These are phyloP conservation scores for Synanthedon formicaeformis DNA, from an alignment of 2,888 invertebrate species.

Conservation along the genomic window DNA sequence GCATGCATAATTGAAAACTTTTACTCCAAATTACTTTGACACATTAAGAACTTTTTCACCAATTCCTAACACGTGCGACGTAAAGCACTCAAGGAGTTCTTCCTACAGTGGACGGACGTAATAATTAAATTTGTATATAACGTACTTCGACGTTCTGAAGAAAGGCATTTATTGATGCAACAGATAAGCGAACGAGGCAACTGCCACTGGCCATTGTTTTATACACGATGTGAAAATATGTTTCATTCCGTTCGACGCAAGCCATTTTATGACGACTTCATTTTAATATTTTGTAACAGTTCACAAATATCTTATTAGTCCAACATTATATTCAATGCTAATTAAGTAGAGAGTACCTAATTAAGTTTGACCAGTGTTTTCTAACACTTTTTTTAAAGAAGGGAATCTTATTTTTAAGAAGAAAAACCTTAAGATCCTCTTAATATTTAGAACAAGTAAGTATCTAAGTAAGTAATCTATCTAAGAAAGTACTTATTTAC, in stretches of 20 bases:
- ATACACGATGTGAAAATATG: slow-evolving; percentile 51
- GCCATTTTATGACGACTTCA: too few species aligned
- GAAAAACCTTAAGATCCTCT: too few species aligned
- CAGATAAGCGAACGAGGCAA: slow-evolving; percentile 50
- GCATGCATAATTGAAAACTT: slow-evolving; percentile 24
- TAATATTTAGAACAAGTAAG: too few species aligned
- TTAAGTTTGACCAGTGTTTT: too few species aligned
- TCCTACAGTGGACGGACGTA: slow-evolving; percentile 24
- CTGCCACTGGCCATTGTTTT: slow-evolving; percentile 64
- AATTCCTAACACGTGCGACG: not conserved
- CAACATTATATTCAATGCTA: too few species aligned
- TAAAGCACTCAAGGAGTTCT: slow-evolving; percentile 5
- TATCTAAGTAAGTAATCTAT: too few species aligned
- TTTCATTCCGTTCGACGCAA: slow-evolving; percentile 11
- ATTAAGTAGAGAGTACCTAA: too few species aligned
- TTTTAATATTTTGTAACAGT: too few species aligned
- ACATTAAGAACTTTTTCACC: slow-evolving; percentile 8
- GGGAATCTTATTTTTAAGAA: too few species aligned
- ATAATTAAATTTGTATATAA: slow-evolving; percentile 57
- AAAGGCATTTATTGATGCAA: slow-evolving; percentile 56
- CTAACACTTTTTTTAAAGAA: too few species aligned
- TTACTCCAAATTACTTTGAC: slow-evolving; percentile 1
- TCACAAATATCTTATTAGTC: too few species aligned
- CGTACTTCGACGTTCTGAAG: slow-evolving; percentile 40
- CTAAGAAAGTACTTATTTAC: too few species aligned